These are phyloP conservation scores for Gymnobelideus leadbeateri DNA, from an alignment of 2,113 vertebrate species.

Conservation along the genomic window DNA sequence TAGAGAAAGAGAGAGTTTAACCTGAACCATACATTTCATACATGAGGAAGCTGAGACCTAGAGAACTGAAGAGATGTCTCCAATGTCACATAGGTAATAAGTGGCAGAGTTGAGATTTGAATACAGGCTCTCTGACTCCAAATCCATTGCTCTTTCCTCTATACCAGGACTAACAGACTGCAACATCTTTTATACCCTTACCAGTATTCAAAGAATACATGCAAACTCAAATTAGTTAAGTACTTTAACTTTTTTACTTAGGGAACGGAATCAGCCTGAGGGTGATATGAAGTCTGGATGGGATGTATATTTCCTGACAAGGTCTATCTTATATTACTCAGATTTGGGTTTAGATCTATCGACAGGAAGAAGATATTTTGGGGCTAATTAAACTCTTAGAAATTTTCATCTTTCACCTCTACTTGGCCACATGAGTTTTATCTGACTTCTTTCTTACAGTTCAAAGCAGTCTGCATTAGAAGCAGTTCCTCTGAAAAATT, in stretches of 20 bases:
- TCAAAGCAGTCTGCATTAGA: background rate
- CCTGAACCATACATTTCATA: too few relatives aligned
- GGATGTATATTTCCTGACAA: background rate
- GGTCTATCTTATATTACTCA: background rate
- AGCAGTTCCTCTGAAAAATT: background rate
- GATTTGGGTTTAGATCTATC: background rate
- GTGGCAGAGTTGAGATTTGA: background rate
- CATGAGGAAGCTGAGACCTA: too few relatives aligned
- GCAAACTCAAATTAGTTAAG: slow-evolving; percentile 10
- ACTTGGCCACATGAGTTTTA: background rate
- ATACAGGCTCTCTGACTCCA: background rate
- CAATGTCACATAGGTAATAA: too few relatives aligned
- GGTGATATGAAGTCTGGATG: background rate
- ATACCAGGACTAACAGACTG: background rate
- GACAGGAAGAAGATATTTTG: background rate
- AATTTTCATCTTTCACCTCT: background rate
- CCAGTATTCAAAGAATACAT: background rate
- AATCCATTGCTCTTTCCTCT: background rate
- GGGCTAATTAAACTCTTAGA: background rate
- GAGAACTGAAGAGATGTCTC: too few relatives aligned
- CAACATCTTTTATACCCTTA: background rate
- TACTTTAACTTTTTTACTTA: background rate
- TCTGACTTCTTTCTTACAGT: background rate
- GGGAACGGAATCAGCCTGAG: background rate
- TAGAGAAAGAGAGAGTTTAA: too few relatives aligned